Conservation (phyloP, 2,113 vertebrate genomes). For the Engraulis encrasicolus region DNA sequence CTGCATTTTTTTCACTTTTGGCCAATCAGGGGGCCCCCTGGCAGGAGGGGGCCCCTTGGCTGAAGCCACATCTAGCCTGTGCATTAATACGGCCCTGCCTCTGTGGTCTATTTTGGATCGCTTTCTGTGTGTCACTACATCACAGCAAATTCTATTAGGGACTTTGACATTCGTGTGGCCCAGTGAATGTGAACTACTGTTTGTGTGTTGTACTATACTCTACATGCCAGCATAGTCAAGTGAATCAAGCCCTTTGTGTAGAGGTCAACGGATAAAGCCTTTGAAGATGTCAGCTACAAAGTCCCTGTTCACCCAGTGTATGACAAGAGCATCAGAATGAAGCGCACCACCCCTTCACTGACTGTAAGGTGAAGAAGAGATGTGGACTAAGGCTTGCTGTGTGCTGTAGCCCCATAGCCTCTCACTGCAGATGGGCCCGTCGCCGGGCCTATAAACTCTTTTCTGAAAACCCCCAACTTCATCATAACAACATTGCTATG, state of each 20-base stretch:
- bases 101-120: conserved; percentile 6
- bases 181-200: not conserved
- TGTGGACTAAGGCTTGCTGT: too few species aligned
- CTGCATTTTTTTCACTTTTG: too few species aligned
- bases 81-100: too few species aligned
- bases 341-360: not conserved
- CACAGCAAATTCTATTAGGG: not conserved
- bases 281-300: not conserved
- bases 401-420: too few species aligned
- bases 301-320: not conserved
- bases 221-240: not conserved
- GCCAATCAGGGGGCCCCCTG: too few species aligned
- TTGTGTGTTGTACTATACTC: too few species aligned
- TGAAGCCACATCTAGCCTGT: too few species aligned
- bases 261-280: not conserved
- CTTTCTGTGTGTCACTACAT: not conserved
- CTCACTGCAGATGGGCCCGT: too few species aligned
- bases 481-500: too few species aligned
- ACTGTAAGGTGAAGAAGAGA: not conserved
- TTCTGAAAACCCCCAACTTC: too few species aligned
- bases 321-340: not conserved
- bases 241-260: conserved; percentile 2
- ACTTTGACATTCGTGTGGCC: not conserved
- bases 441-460: too few species aligned
- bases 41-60: too few species aligned